Percentiles rank a stretch among this genome's conserved stretches.
phyloP scores from a whole-genome alignment of 2,113 vertebrate genomes.

The Salvelinus alpinus region DNA sequence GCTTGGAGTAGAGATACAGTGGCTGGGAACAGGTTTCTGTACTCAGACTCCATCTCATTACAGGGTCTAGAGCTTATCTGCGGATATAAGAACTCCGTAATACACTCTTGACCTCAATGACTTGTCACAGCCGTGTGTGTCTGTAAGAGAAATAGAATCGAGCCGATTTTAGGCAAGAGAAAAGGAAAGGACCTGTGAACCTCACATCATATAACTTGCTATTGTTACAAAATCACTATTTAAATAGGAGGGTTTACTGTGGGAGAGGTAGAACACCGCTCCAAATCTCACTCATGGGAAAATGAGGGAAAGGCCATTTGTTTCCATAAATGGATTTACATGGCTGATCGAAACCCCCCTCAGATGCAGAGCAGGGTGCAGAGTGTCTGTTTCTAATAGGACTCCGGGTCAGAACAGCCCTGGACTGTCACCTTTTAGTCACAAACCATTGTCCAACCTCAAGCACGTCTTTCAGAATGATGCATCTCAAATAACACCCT shows the following conservation, averaged over 20 bases:
- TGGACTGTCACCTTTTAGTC: neutral
- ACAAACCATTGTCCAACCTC: too few species aligned
- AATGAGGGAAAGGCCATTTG: neutral
- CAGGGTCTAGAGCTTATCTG: neutral
- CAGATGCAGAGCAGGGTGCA: neutral
- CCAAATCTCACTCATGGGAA: neutral
- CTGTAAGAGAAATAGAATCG: neutral
- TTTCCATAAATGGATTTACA: neutral
- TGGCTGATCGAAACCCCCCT: neutral
- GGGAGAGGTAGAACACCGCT: neutral
- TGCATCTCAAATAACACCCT: neutral
- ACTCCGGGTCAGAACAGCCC: neutral
- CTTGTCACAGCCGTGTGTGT: neutral
- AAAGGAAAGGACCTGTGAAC: neutral
- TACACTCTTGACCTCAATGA: neutral
- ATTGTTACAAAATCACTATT: neutral
- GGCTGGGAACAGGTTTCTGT: neutral
- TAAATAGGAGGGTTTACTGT: neutral
- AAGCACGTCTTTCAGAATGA: too few species aligned
- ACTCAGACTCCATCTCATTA: neutral
- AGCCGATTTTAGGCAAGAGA: neutral
- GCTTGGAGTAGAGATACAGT: neutral
- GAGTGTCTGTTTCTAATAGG: conserved; percentile 2
- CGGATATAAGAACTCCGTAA: neutral
- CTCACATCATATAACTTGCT: neutral